phyloP scores from a whole-genome alignment of 2,113 vertebrate species.

The Seriola rivoliana region DNA sequence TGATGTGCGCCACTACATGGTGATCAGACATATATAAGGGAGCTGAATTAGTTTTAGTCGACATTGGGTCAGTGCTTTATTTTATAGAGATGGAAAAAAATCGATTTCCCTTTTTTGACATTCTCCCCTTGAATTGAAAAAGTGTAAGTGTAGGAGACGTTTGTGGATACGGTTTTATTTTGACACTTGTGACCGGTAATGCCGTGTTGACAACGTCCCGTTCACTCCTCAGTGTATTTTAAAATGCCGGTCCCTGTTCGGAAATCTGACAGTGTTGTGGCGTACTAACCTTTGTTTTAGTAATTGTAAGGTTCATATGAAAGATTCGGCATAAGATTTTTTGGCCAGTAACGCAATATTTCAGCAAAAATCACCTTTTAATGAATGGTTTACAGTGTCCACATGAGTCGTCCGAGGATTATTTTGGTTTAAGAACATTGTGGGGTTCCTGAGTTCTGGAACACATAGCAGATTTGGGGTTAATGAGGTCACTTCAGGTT shows the following conservation, averaged over 20 bases:
- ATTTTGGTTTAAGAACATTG: background rate
- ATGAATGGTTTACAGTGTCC: background rate
- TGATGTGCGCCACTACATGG: background rate
- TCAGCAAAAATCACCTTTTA: background rate
- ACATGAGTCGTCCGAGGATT: background rate
- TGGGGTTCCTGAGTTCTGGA: too few species aligned
- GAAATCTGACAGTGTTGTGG: background rate
- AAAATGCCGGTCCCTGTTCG: fast-evolving
- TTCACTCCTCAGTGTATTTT: background rate
- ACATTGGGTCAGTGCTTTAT: background rate
- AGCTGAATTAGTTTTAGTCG: background rate
- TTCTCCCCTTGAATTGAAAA: too few species aligned
- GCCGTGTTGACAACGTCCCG: too few species aligned
- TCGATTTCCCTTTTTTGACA: too few species aligned
- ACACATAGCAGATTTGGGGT: too few species aligned
- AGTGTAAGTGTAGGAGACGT: too few species aligned
- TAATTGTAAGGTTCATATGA: too few species aligned
- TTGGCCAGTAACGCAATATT: background rate
- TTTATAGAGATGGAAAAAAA: background rate
- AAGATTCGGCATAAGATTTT: background rate
- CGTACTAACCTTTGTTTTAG: background rate
- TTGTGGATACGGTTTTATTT: background rate
- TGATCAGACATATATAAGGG: background rate
- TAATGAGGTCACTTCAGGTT: too few species aligned
- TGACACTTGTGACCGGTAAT: constrained; percentile 1